Evolutionary conservation across 1,140 invertebrate genomes (phyloP).

Genomic region (Leptinotarsa defecta): DNA sequence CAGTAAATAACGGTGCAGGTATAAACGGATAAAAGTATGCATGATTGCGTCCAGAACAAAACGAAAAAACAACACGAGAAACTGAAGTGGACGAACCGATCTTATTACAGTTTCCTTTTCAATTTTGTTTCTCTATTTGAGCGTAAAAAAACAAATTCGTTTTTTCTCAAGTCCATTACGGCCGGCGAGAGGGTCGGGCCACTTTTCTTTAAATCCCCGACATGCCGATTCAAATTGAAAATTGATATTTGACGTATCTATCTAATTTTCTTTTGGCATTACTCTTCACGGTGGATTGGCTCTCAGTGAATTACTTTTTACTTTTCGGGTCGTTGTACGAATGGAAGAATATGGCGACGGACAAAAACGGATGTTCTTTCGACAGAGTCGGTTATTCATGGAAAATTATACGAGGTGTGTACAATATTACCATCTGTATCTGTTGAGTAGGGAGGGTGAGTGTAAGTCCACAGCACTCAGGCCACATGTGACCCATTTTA

Average conservation of each 20-base stretch:
- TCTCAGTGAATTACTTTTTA: neutral
- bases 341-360: neutral
- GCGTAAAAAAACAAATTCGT: slow-evolving; percentile 49
- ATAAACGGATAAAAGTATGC: slow-evolving; percentile 43
- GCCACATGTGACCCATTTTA: too few relatives aligned
- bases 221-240: slow-evolving; percentile 17
- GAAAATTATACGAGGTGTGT: neutral
- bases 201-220: slow-evolving; percentile 4
- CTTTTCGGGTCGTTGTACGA: slow-evolving; percentile 3
- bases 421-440: neutral
- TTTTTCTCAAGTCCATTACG: slow-evolving; percentile 49
- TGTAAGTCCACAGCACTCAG: too few relatives aligned
- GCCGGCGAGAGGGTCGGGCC: slow-evolving; percentile 11
- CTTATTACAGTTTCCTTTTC: slow-evolving; percentile 49
- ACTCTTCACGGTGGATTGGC: slow-evolving; percentile 14
- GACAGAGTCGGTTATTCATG: neutral
- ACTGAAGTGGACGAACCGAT: slow-evolving; percentile 39
- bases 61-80: slow-evolving; percentile 43
- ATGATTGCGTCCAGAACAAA: slow-evolving; percentile 41
- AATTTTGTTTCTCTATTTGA: slow-evolving; percentile 50
- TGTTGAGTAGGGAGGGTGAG: too few relatives aligned
- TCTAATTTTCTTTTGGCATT: slow-evolving; percentile 21
- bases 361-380: neutral
- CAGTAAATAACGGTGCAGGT: slow-evolving; percentile 32
- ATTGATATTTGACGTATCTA: slow-evolving; percentile 24